phyloP scores from a whole-genome alignment of 2,797 vertebrate species.

The Poeciliopsis paucimaculata region DNA sequence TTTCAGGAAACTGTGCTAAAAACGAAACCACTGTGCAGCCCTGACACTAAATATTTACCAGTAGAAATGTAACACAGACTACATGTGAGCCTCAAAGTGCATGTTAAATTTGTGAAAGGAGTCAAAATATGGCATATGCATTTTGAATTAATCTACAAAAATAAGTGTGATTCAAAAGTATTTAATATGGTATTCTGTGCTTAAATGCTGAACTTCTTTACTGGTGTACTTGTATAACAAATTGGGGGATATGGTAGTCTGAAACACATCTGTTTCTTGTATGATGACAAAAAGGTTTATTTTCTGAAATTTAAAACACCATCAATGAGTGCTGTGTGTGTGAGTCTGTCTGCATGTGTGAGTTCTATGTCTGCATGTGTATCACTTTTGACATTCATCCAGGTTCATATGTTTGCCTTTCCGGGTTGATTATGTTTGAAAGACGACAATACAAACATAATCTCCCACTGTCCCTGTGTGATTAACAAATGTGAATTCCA shows the following conservation, averaged over 20 bases:
- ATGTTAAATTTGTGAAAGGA: neutral
- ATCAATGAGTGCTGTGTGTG: constrained; percentile 31
- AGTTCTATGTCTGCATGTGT: constrained; percentile 20
- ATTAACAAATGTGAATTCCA: constrained; percentile 67
- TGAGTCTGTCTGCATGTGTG: constrained; percentile 22
- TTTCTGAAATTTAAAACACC: constrained; percentile 29
- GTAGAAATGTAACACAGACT: neutral
- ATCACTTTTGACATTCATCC: constrained; percentile 35
- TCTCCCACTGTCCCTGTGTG: constrained; percentile 66
- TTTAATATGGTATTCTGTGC: neutral
- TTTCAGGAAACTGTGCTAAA: neutral
- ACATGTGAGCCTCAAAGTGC: neutral
- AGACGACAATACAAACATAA: constrained; percentile 75
- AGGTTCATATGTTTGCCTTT: constrained; percentile 53
- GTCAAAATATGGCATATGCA: neutral
- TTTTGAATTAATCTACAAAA: neutral
- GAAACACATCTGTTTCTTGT: constrained; percentile 35
- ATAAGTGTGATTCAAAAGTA: neutral
- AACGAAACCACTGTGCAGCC: neutral
- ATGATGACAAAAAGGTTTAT: constrained; percentile 34
- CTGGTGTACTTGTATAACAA: constrained; percentile 5
- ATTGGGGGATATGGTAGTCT: neutral
- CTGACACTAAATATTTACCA: neutral
- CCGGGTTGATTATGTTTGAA: constrained; percentile 77
- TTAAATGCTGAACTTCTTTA: neutral